A percentile compares a stretch with the other conserved stretches of the same genome.
Evolutionary conservation across 92 coral and sea anemone species (phyloP).

Genomic region (Montipora capitata): DNA sequence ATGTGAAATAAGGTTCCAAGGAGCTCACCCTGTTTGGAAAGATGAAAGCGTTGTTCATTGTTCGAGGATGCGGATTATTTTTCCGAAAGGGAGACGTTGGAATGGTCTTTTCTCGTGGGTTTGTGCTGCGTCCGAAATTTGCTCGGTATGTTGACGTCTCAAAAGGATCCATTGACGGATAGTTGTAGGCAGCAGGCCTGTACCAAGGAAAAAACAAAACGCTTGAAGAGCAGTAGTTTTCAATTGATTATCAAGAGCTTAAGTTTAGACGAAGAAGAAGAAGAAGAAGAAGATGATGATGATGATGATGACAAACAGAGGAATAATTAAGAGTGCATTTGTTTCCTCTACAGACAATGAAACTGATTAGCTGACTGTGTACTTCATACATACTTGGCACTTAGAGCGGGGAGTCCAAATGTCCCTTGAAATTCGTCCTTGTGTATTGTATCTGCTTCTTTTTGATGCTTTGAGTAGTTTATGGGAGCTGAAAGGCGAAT

Average conservation of each 20-base stretch:
- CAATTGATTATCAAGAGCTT: not conserved
- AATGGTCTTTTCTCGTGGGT: constrained; percentile 64
- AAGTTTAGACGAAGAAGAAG: too few relatives aligned
- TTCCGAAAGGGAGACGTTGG: constrained; percentile 84
- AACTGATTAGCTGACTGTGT: not conserved
- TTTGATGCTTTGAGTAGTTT: constrained; percentile 78
- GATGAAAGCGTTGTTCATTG: constrained; percentile 82
- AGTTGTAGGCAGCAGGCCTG: constrained; percentile 86
- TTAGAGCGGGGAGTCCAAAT: constrained; percentile 71
- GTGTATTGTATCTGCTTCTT: constrained; percentile 55
- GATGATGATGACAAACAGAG: too few relatives aligned
- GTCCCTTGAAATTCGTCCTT: constrained; percentile 72
- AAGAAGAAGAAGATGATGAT: too few relatives aligned
- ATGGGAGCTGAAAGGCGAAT: constrained; percentile 80
- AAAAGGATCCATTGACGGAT: constrained; percentile 79
- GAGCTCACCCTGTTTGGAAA: constrained; percentile 84
- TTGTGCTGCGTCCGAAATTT: constrained; percentile 64
- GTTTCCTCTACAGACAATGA: too few relatives aligned
- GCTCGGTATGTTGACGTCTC: constrained; percentile 80
- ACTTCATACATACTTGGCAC: constrained; percentile 78
- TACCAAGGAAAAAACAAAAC: not conserved
- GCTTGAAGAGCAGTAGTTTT: not conserved
- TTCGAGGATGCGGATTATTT: constrained; percentile 87
- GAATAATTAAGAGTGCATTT: too few relatives aligned
- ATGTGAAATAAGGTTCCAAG: too few relatives aligned